Conservation (phyloP, 1,140 invertebrate genomes). For the Zophobas atratus region DNA sequence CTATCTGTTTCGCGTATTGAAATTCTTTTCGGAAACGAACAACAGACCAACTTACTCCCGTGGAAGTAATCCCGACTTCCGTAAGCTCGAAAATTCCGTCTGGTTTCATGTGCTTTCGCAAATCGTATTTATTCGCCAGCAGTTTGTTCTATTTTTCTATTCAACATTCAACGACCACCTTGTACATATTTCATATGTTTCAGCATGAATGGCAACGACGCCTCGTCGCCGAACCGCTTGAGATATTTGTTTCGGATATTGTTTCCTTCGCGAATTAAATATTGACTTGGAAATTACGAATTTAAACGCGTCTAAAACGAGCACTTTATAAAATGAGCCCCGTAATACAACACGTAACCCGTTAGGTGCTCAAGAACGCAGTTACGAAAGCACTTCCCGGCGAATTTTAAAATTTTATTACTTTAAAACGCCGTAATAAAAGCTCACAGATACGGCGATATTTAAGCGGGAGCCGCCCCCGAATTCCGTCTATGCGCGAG, state of each 20-base stretch:
- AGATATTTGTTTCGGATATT: slow-evolving; percentile 32
- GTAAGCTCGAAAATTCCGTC: slow-evolving; percentile 6
- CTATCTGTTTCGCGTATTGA: slow-evolving; percentile 27
- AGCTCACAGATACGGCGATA: slow-evolving; percentile 41
- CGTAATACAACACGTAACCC: slow-evolving; percentile 44
- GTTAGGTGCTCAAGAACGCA: slow-evolving; percentile 42
- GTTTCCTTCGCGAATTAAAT: slow-evolving; percentile 45
- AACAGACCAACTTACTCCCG: not conserved
- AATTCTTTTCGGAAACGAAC: slow-evolving; percentile 31
- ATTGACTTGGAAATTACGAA: slow-evolving; percentile 47
- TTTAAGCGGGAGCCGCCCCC: slow-evolving; percentile 28
- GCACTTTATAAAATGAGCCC: slow-evolving; percentile 46
- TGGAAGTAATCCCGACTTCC: slow-evolving; percentile 8
- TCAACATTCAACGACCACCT: slow-evolving; percentile 37
- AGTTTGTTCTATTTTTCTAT: slow-evolving; percentile 36
- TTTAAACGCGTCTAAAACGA: slow-evolving; percentile 31
- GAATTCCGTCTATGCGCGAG: slow-evolving; percentile 24
- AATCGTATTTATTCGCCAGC: slow-evolving; percentile 24
- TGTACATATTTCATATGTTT: slow-evolving; percentile 33
- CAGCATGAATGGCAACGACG: slow-evolving; percentile 26
- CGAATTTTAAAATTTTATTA: slow-evolving; percentile 45
- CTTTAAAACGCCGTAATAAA: slow-evolving; percentile 40
- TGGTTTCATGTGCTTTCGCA: slow-evolving; percentile 28
- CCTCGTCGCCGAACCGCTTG: slow-evolving; percentile 9
- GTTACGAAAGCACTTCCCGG: slow-evolving; percentile 38